Conservation (phyloP, 2,888 invertebrate species). For the Stenchaetothrips biformis region DNA sequence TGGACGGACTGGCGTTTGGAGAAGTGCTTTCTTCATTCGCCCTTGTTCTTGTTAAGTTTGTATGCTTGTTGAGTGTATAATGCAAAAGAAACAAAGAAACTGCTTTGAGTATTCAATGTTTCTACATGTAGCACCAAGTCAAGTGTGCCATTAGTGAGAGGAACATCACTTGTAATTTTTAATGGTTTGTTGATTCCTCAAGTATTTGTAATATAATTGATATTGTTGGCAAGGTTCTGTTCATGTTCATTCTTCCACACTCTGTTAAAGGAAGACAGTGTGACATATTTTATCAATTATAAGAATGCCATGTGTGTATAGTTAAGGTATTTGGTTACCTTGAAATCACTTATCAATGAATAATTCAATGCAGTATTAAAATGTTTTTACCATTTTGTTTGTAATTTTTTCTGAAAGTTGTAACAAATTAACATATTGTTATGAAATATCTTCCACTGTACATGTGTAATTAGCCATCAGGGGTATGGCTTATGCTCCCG, state of each 20-base stretch:
- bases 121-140: conserved; percentile 10
- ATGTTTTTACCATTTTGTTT: conserved; percentile 24
- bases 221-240: neutral
- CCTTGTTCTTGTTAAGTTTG: conserved; percentile 22
- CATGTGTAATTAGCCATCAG: conserved; percentile 16
- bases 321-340: conserved; percentile 7
- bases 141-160: conserved; percentile 22
- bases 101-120: neutral
- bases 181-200: neutral
- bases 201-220: neutral
- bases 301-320: neutral
- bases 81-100: neutral
- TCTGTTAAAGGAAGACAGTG: neutral
- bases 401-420: conserved; percentile 13
- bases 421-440: conserved; percentile 24
- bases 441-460: conserved; percentile 24
- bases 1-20: neutral
- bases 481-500: conserved; percentile 11
- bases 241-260: neutral
- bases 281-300: neutral
- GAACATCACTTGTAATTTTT: neutral
- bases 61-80: conserved; percentile 20
- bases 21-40: neutral
- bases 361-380: conserved; percentile 25
- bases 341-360: conserved; percentile 24